A percentile compares a stretch with the other conserved stretches of the same genome.
Conservation (phyloP, 2,888 invertebrate species). For the Acanthosepion pharaonis region DNA sequence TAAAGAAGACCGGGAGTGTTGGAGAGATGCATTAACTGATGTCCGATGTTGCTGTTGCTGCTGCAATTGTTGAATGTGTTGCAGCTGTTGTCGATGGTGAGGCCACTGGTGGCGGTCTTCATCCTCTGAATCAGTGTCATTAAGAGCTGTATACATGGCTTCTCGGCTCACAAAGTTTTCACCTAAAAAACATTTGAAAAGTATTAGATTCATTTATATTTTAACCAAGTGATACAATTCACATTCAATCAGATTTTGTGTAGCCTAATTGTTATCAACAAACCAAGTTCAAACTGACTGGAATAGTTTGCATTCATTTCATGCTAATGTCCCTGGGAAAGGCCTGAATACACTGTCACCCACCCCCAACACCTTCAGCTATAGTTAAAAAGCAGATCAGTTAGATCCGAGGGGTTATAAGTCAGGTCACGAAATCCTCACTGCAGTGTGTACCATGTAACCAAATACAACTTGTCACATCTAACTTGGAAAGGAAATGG, state of each 20-base stretch:
- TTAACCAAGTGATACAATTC: neutral
- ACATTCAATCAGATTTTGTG: neutral
- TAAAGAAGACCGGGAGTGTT: conserved; percentile 33
- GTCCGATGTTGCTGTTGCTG: conserved; percentile 40
- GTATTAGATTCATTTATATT: neutral
- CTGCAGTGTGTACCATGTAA: no score
- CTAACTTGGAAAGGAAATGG: no score
- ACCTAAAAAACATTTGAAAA: neutral
- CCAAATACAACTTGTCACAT: no score
- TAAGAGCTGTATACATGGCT: conserved; percentile 36
- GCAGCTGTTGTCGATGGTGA: conserved; percentile 38
- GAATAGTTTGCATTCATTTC: no score
- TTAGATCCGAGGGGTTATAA: no score
- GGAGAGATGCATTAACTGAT: conserved; percentile 8
- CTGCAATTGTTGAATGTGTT: conserved; percentile 42
- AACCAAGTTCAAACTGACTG: no score
- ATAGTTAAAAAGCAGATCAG: no score
- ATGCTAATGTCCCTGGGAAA: no score
- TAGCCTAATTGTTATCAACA: no score
- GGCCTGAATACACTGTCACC: no score
- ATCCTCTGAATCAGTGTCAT: conserved; percentile 34
- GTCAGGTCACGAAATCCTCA: no score
- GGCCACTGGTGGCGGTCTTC: conserved; percentile 41
- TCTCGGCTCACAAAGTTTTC: conserved; percentile 45
- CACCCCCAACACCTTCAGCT: no score